These are phyloP conservation scores for Tethya wilhelma DNA, from an alignment of 37 sponge, comb jelly and placozoan species.

Conservation along the genomic window DNA sequence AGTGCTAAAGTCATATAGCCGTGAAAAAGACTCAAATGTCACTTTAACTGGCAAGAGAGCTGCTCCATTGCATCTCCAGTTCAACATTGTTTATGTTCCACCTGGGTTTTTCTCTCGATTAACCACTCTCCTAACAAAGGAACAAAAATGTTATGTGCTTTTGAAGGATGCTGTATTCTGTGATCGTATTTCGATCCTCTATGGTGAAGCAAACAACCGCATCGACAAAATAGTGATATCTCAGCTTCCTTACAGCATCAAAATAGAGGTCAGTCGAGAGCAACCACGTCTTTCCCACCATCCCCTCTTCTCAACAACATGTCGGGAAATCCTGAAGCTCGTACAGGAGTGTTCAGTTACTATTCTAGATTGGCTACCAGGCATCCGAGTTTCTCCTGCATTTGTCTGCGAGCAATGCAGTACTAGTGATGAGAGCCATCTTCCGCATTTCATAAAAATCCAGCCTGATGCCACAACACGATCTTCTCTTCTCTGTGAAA, in stretches of 20 bases:
- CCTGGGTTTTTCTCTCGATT: constrained; percentile 61
- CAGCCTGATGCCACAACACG: neutral
- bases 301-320: neutral
- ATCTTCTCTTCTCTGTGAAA: too few relatives aligned
- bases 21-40: too few relatives aligned
- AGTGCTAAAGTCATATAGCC: neutral
- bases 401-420: constrained; percentile 11
- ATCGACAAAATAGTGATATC: constrained; percentile 30
- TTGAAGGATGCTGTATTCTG: constrained; percentile 30
- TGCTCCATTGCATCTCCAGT: constrained; percentile 42
- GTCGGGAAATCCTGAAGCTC: neutral
- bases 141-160: neutral
- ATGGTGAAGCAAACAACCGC: constrained; percentile 8
- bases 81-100: constrained; percentile 46
- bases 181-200: constrained; percentile 9
- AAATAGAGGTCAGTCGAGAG: constrained; percentile 7
- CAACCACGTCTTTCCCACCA: neutral
- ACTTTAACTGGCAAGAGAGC: too few relatives aligned
- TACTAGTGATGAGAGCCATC: neutral
- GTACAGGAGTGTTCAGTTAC: neutral
- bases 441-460: neutral
- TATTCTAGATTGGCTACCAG: constrained; percentile 24
- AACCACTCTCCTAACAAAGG: constrained; percentile 15
- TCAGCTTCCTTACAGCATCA: neutral
- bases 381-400: neutral